Conservation (phyloP, 2,113 vertebrate genomes). For the Nothobranchius kuhntae region DNA sequence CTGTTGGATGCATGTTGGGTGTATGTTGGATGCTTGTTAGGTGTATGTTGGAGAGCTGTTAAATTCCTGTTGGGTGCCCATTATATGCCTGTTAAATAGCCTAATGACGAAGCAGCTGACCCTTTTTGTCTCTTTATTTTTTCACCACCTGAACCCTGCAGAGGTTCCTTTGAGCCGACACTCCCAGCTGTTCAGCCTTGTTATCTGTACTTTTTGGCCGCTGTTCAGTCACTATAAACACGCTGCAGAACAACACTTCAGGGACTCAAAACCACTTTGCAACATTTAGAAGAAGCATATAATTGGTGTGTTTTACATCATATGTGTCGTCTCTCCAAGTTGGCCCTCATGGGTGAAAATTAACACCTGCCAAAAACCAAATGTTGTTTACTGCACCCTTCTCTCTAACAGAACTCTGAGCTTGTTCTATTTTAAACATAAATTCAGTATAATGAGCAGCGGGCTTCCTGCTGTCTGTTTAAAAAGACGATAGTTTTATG, state of each 20-base stretch:
- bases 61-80: too few species aligned
- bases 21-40: too few species aligned
- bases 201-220: background rate
- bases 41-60: too few species aligned
- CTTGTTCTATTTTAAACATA: constrained; percentile 7
- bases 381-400: constrained; percentile 19
- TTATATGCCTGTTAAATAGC: too few species aligned
- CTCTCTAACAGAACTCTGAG: background rate
- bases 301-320: constrained; percentile 12
- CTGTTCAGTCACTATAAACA: background rate
- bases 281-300: constrained; percentile 11
- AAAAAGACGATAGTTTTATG: background rate
- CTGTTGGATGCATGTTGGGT: too few species aligned
- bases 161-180: background rate
- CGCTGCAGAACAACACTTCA: background rate
- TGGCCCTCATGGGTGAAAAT: constrained; percentile 11
- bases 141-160: background rate
- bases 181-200: background rate
- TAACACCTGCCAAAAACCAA: constrained; percentile 35
- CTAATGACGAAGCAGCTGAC: background rate
- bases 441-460: background rate
- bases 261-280: background rate
- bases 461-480: background rate
- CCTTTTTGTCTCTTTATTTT: background rate
- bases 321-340: constrained; percentile 21